Base-by-base conservation (phyloP, 2,888 invertebrate genomes). In the Diloba caeruleocephala region DNA sequence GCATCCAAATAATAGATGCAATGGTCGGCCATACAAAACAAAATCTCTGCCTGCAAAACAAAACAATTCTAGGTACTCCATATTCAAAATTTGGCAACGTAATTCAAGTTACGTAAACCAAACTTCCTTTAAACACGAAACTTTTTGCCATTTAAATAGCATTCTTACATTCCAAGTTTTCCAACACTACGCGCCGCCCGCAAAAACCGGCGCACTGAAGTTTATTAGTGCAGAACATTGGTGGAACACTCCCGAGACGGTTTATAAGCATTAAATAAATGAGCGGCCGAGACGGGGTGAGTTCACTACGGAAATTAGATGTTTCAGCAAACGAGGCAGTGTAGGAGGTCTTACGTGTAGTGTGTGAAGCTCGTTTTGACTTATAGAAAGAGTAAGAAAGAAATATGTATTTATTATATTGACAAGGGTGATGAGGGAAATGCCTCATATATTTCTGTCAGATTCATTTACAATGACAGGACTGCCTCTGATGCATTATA, bases 261-360 rank as follows among this genome's bases (percentile, higher is more conserved):
- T 61, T 58, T 55, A 64, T 52, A 57, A 55, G 52, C 52, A 55
- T 72, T 61, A 68, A 52, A 71, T 66, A 64, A 67, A 68, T 62
- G 54, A 52, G 56, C 38, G 53, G 34, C 15, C 21, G 51, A 58
- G 42, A 45, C 26, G 42, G 14, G 42, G 45, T 61, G n/a, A n/a
- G n/a, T n/a, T n/a, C n/a, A n/a, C n/a, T n/a, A 45, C 78, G 82
- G 82, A 82, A 82, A 82, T 82, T 81, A 77, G 66, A 80, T 74
- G 68, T 74, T 79, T 71, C 59, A 58, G 57, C 43, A 39, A 58
- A 52, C 56, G 48, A 46, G 49, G 21, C 5, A 7, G 58, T 41
- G 41, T 34, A 43, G 28, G 6, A 46, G 37, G 49, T 65, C 54
- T 37, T 23, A 51, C 34, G 17, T 34, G 8, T 19, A 1, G 21